Evolutionary conservation across 2,113 vertebrate genomes (phyloP).

Genomic region (Tragelaphus imberbis): DNA sequence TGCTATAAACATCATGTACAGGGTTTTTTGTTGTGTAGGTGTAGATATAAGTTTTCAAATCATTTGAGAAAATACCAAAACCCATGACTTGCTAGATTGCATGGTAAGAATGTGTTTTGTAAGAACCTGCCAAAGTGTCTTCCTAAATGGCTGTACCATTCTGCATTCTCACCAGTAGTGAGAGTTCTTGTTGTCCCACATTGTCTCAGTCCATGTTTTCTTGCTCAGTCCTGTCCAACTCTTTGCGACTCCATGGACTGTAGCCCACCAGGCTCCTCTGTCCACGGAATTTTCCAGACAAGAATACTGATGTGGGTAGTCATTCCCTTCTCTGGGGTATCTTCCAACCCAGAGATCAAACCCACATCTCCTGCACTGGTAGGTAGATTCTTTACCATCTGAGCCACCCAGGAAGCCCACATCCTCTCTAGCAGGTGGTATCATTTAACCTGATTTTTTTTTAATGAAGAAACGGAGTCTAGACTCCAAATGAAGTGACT

Average conservation of each 20-base stretch:
- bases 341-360: neutral
- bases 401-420: neutral
- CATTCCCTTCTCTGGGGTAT: neutral
- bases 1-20: neutral
- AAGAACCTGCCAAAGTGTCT: neutral
- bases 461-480: neutral
- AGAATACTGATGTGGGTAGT: neutral
- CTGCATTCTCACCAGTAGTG: neutral
- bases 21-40: neutral
- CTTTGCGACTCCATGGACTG: neutral
- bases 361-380: neutral
- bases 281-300: neutral
- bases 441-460: neutral
- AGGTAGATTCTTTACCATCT: neutral
- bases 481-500: neutral
- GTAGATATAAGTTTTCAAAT: neutral
- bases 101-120: neutral
- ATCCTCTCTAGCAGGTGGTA: neutral
- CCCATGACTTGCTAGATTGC: neutral
- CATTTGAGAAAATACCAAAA: neutral
- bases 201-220: neutral
- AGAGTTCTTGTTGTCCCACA: neutral
- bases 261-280: neutral
- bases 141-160: neutral
- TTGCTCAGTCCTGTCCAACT: neutral